A percentile compares a stretch with the other conserved stretches of the same genome.
Conservation (phyloP, 2,888 invertebrate genomes). For the Rhodophaea formosa region DNA sequence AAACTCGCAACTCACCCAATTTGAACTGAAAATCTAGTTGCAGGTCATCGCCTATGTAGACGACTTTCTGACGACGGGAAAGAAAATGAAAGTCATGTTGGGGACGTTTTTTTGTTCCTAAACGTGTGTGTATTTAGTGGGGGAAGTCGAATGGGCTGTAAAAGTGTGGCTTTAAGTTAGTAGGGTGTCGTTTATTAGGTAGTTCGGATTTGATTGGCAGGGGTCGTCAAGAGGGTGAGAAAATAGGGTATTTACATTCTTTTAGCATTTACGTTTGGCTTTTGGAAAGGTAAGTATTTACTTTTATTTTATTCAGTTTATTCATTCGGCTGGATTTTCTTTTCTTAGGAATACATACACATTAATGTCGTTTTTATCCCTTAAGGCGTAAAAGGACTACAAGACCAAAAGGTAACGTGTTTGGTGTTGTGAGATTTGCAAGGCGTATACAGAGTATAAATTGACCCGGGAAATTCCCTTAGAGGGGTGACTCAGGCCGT, state of each 20-base stretch:
- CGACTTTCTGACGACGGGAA: constrained; percentile 22
- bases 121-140: constrained; percentile 17
- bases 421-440: too few relatives aligned
- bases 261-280: not conserved
- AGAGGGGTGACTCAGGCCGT: too few relatives aligned
- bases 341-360: too few relatives aligned
- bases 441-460: too few relatives aligned
- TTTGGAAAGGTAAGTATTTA: not conserved
- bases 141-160: constrained; percentile 15
- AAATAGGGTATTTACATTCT: constrained; percentile 1
- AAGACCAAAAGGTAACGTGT: too few relatives aligned
- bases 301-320: not conserved
- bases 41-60: constrained; percentile 25
- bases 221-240: constrained; percentile 4
- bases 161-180: constrained; percentile 13
- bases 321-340: not conserved
- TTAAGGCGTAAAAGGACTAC: too few relatives aligned
- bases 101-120: constrained; percentile 21
- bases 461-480: too few relatives aligned
- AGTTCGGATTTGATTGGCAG: constrained; percentile 15
- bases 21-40: not conserved
- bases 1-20: not conserved
- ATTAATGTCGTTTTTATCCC: too few relatives aligned
- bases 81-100: constrained; percentile 26
- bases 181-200: constrained; percentile 16